These are phyloP conservation scores for Trachelus troglodyta DNA, from an alignment of 2,888 invertebrate species.

Conservation along the genomic window DNA sequence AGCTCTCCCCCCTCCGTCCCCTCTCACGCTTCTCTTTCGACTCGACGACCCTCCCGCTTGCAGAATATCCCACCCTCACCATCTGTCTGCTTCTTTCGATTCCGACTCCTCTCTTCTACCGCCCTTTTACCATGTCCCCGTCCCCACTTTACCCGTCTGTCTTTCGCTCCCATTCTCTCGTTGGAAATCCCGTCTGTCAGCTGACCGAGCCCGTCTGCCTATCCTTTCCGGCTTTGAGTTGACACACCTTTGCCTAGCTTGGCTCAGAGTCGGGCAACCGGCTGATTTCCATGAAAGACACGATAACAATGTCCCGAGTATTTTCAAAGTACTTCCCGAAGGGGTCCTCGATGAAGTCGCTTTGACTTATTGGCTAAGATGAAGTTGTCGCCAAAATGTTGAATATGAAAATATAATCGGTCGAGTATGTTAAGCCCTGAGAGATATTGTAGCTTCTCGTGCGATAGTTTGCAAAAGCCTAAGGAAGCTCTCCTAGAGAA, in stretches of 20 bases:
- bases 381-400: too few species aligned
- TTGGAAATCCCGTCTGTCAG: constrained; percentile 22
- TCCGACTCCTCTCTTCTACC: neutral
- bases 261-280: neutral
- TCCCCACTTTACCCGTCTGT: too few species aligned
- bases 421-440: too few species aligned
- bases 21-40: neutral
- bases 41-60: too few species aligned
- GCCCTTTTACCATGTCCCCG: neutral
- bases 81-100: too few species aligned
- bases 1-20: neutral
- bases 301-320: neutral
- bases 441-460: too few species aligned
- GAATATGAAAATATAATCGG: too few species aligned
- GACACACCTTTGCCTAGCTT: constrained; percentile 1
- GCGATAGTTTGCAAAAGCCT: too few species aligned
- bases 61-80: too few species aligned
- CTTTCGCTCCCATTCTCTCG: neutral
- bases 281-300: neutral
- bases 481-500: too few species aligned
- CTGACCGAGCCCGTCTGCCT: constrained; percentile 16
- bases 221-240: neutral
- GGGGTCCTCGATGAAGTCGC: too few species aligned
- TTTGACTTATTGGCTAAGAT: too few species aligned
- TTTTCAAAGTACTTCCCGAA: neutral